These are phyloP conservation scores for Metallyticus violacea DNA, from an alignment of 2,888 invertebrate genomes.

Conservation along the genomic window DNA sequence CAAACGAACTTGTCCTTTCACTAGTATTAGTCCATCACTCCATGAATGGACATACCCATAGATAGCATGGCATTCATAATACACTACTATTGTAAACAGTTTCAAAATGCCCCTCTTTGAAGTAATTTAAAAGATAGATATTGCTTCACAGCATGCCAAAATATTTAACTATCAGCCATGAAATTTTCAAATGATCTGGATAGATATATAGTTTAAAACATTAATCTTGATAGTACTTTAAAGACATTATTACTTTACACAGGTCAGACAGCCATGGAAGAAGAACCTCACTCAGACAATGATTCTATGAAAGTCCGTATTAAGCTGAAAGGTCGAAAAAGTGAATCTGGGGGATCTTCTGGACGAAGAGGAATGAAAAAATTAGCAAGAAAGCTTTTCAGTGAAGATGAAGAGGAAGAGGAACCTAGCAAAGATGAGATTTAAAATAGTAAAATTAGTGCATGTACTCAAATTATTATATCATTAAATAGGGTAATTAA, in stretches of 20 bases:
- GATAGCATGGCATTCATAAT: too few relatives aligned
- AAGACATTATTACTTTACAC: neutral
- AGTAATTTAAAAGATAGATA: neutral
- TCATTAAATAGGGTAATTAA: neutral
- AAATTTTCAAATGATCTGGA: too few relatives aligned
- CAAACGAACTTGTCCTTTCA: too few relatives aligned
- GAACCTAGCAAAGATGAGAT: neutral
- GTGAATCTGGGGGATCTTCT: constrained; percentile 1
- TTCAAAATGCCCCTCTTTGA: too few relatives aligned
- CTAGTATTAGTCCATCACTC: too few relatives aligned
- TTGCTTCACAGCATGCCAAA: neutral
- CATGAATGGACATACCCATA: too few relatives aligned
- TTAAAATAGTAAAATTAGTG: neutral
- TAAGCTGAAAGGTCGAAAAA: constrained; percentile 27
- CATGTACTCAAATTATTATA: neutral
- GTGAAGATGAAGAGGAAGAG: constrained; percentile 10
- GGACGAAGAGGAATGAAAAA: constrained; percentile 1
- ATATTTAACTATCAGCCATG: neutral
- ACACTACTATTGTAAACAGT: too few relatives aligned
- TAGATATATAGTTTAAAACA: too few relatives aligned
- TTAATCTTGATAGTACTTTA: neutral
- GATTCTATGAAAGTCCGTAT: constrained; percentile 29
- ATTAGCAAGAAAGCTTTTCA: neutral
- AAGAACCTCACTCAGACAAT: constrained; percentile 17
- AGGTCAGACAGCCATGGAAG: constrained; percentile 1